Base-by-base conservation (phyloP, 2,888 invertebrate species). In the Helleia helle region DNA sequence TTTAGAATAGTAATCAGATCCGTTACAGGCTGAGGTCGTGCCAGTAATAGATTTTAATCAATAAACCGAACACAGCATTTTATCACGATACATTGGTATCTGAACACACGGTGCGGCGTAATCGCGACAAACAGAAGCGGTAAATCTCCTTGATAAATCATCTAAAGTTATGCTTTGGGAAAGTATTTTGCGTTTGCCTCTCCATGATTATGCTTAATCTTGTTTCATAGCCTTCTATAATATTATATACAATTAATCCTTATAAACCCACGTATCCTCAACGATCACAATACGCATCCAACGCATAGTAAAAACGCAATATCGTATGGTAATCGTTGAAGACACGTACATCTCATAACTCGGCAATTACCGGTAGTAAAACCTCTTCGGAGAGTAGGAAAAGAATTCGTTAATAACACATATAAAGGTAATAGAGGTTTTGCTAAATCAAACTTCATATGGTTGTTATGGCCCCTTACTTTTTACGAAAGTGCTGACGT, bases 1-100 rank as follows among this genome's bases (percentile, higher is more conserved):
- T 28, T 28, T 13, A 8, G 38, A 38, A 38, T 38, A 38, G 28
- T 38, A 28, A 38, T 34, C 34, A 17, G 38, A 38, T 38, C 38
- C 28, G 18, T 38, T 27, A 13, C 17, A 31, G 13, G n/a, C 18
- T 18, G 38, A 38, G 27, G 26, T 38, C 38, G 38, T 38, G 38
- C 27, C 27, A 29, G 4, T 34, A 18, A 34, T 38, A 27, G 38
- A 38, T 38, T 38, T 29, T 12, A 38, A 38, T 38, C 37, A 11
- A 34, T 18, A 22, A 22, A 11, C 22, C 22, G 8, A 22, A 22
- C 22, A 22, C 22, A 22, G 22, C 22, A 22, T 31, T 34, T 34
- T 34, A 34, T 34, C 34, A 22, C 22, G 22, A 34, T 22, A 34
- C 18, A 12, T 34, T 34, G 17, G 22, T 34, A 34, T 34, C 34